phyloP scores from a whole-genome alignment of 2,113 vertebrate genomes.

The Mus spicilegus region DNA sequence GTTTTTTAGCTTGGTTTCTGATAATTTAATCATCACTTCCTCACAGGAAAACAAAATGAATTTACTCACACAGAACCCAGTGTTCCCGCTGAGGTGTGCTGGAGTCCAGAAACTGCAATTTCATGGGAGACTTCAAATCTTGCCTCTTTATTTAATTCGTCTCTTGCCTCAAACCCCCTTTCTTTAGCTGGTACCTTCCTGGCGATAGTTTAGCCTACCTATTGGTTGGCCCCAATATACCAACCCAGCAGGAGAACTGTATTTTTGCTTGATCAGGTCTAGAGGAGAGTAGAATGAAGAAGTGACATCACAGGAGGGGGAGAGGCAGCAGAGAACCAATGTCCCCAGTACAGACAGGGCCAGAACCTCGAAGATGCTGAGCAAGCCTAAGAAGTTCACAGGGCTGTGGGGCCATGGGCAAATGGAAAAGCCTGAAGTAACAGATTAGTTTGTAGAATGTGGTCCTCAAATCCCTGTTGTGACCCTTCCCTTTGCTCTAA shows the following conservation, averaged over 20 bases:
- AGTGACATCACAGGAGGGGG: conserved; percentile 60
- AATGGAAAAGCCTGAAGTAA: not conserved
- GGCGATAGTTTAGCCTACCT: conserved; percentile 82
- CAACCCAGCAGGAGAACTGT: conserved; percentile 46
- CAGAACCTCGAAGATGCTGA: not conserved
- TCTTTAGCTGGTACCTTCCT: conserved; percentile 79
- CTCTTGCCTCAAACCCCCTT: conserved; percentile 76
- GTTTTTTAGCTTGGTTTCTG: conserved; percentile 85
- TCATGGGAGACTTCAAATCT: conserved; percentile 30
- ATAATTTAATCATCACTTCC: conserved; percentile 92
- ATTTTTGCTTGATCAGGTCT: conserved; percentile 72
- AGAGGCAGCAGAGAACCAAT: not conserved
- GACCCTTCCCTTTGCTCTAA: not conserved
- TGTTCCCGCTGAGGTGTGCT: conserved; percentile 84
- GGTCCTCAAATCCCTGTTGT: fast-evolving
- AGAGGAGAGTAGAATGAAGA: conserved; percentile 61
- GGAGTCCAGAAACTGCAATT: conserved; percentile 84
- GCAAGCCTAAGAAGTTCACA: not conserved
- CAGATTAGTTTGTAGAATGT: not conserved
- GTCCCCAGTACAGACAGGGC: fast-evolving
- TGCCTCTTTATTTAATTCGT: conserved; percentile 63
- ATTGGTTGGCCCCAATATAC: conserved; percentile 42
- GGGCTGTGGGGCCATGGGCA: fast-evolving
- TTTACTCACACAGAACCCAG: conserved; percentile 89
- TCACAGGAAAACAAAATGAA: conserved; percentile 90